These are phyloP conservation scores for Oostethus manadensis DNA, from an alignment of 2,113 vertebrate genomes.

Conservation along the genomic window DNA sequence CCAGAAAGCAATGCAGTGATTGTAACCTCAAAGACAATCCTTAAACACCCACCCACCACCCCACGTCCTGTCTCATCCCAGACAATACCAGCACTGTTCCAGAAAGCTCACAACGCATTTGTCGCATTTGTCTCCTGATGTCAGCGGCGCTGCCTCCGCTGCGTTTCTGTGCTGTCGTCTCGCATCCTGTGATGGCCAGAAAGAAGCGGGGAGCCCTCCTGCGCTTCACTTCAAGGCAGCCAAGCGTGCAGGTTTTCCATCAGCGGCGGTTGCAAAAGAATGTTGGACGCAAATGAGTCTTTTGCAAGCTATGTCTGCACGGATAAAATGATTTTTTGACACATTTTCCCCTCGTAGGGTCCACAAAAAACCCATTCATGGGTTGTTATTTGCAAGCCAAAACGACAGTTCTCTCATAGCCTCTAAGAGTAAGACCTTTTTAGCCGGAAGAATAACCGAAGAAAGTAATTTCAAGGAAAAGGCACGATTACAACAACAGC, in stretches of 20 bases:
- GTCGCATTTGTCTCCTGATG: conserved; percentile 35
- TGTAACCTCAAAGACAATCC: background rate
- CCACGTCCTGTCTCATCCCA: background rate
- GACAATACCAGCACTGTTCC: conserved; percentile 35
- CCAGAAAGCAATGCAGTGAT: conserved; percentile 2
- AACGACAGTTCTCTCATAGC: background rate
- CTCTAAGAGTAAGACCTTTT: background rate
- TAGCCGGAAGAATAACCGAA: background rate
- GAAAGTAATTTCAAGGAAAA: background rate
- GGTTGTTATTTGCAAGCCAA: too few species aligned
- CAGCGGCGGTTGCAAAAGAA: background rate
- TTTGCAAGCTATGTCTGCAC: background rate
- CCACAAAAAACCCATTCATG: too few species aligned
- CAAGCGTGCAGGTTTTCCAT: conserved; percentile 7
- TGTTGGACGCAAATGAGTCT: background rate
- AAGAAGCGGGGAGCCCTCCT: conserved; percentile 32
- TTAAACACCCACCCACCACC: background rate
- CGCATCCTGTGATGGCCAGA: conserved; percentile 21
- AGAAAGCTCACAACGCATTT: conserved; percentile 58
- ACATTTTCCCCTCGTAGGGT: background rate
- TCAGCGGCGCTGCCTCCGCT: background rate
- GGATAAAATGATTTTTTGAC: background rate
- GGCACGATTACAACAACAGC: background rate
- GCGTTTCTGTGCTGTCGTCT: conserved; percentile 26
- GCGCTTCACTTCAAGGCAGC: conserved; percentile 17